Evolutionary conservation across 2,888 invertebrate species (phyloP).

Genomic region (Apantesis nais): DNA sequence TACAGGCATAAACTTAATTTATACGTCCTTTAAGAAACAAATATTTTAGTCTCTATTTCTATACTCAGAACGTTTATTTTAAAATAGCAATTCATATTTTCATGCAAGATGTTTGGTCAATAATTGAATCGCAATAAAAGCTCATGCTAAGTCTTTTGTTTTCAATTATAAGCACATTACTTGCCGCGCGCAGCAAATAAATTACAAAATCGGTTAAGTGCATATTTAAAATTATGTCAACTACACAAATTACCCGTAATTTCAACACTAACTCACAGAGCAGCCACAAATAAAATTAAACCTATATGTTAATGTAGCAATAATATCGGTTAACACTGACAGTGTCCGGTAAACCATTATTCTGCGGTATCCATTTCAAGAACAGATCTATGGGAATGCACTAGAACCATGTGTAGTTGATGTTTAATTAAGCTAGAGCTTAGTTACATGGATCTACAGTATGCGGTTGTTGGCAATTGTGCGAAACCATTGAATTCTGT

Average conservation of each 20-base stretch:
- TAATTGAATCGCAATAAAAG: no score
- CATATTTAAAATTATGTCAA: not conserved
- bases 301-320: not conserved
- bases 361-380: not conserved
- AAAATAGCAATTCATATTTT: no score
- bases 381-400: not conserved
- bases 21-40: no score
- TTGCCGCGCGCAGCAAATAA: not conserved
- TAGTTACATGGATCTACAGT: not conserved
- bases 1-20: no score
- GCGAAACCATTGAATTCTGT: not conserved
- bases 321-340: no score
- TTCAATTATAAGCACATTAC: not conserved
- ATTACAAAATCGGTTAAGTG: not conserved
- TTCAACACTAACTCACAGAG: not conserved
- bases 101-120: no score
- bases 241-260: not conserved
- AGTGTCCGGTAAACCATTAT: not conserved
- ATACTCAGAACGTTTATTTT: no score
- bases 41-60: no score
- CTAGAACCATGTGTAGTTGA: slow-evolving; percentile 6
- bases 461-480: not conserved
- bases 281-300: not conserved
- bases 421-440: not conserved
- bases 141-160: no score